Percentiles rank a stretch among this genome's conserved stretches.
phyloP scores from a whole-genome alignment of 2,888 invertebrate genomes.

The Dolichomitus sp. region DNA sequence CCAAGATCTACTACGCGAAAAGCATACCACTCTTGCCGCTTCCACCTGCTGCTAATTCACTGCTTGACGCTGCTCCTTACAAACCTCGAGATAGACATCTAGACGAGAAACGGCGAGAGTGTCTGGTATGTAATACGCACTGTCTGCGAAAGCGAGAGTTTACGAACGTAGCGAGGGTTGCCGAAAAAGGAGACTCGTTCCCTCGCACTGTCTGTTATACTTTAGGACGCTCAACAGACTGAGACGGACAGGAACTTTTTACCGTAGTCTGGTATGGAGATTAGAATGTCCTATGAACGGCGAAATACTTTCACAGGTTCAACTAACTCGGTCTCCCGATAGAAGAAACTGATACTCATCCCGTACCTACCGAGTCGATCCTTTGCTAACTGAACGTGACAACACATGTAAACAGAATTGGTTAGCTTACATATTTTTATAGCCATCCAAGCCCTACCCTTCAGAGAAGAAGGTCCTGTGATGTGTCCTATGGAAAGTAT shows the following conservation, averaged over 20 bases:
- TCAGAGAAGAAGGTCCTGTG: neutral
- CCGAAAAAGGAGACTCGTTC: slow-evolving; percentile 58
- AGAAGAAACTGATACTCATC: neutral
- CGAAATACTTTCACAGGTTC: slow-evolving; percentile 25
- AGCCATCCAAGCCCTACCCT: neutral
- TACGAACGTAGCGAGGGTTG: slow-evolving; percentile 36
- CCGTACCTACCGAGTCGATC: neutral
- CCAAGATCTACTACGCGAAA: slow-evolving; percentile 16
- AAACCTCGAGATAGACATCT: slow-evolving; percentile 56
- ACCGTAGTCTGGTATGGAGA: slow-evolving; percentile 13
- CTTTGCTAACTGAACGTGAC: neutral
- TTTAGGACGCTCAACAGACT: slow-evolving; percentile 38
- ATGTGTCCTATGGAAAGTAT: neutral
- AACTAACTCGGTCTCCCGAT: slow-evolving; percentile 5
- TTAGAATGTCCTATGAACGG: slow-evolving; percentile 20
- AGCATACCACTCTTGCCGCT: slow-evolving; percentile 41
- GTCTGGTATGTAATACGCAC: slow-evolving; percentile 52
- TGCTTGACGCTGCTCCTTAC: slow-evolving; percentile 44
- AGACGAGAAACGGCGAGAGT: slow-evolving; percentile 50
- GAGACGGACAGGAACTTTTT: slow-evolving; percentile 35
- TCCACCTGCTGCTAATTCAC: slow-evolving; percentile 62
- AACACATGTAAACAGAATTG: neutral
- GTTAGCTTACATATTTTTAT: neutral
- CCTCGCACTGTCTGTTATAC: slow-evolving; percentile 21
- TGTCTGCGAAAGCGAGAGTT: slow-evolving; percentile 58